phyloP scores from a whole-genome alignment of 2,797 vertebrate genomes.

The Tokudaia muenninki region DNA sequence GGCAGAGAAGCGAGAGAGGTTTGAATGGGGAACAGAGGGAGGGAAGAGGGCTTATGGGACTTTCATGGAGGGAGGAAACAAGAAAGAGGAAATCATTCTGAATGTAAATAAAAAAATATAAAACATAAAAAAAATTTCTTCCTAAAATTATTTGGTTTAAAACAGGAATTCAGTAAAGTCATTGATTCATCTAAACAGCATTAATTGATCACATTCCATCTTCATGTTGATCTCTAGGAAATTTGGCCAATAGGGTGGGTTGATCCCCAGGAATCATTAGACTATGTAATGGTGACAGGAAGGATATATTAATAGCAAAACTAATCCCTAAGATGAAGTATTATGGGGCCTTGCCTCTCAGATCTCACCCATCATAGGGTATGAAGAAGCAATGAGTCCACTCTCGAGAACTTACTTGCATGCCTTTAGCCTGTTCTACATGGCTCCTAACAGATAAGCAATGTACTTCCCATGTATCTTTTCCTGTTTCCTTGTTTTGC shows the following conservation, averaged over 20 bases:
- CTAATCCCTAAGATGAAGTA: not conserved
- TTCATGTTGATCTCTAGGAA: not conserved
- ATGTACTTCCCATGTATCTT: not conserved
- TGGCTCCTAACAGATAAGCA: rapidly evolving
- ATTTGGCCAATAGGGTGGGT: not conserved
- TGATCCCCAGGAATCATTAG: not conserved
- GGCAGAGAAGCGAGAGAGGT: no score
- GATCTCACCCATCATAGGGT: not conserved
- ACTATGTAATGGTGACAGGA: not conserved
- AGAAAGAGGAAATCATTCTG: no score
- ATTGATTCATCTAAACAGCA: not conserved
- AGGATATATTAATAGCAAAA: not conserved
- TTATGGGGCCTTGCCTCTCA: not conserved
- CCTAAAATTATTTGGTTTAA: not conserved
- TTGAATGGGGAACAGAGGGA: no score
- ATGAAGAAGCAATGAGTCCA: not conserved
- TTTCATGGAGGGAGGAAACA: no score
- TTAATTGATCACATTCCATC: not conserved
- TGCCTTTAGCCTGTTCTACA: not conserved
- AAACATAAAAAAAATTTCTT: not conserved
- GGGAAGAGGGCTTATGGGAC: no score
- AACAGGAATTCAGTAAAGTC: not conserved
- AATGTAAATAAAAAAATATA: no score
- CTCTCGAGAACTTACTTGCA: not conserved
- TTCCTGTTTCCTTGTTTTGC: not conserved